Base-by-base conservation (phyloP, 2,888 invertebrate genomes). In the Agrypnus murinus region DNA sequence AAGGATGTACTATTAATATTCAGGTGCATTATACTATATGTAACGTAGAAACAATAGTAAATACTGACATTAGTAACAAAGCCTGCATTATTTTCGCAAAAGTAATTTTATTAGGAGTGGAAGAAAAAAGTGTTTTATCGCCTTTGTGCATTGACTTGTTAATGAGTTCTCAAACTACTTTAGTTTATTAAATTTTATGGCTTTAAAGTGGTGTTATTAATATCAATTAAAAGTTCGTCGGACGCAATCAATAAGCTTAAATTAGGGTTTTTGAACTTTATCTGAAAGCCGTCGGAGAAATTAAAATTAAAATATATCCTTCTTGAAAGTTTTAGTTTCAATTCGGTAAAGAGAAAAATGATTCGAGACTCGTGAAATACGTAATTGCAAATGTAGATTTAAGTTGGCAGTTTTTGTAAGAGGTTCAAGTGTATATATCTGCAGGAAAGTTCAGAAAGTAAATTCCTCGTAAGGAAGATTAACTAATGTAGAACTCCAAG, bases 401-500 rank as follows among this genome's bases (percentile, higher is more conserved):
- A 38, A 62, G 60, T 60, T 55, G 17, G 50, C 48, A 53, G 45
- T 65, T 62, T 60, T 70, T 55, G 32, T 32, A 17, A 25, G 10
- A 65, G 36, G 60, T 53, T 45, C 32, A 60, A 66, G 57, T 66
- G 45, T 59, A 53, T 53, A 46, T 69, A 62, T 71, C 62, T 71
- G 65, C 65, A 55, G 32, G 45, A 71, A 71, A 71, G 70, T 71
- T 71, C 66, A 66, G 60, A 71, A 68, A 67, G 66, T 68, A 67
- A 72, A 72, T 72, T 72, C 64, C 60, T 57, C 40, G 65, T 57
- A 36, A 68, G 72, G 40, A 72, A 72, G 68, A 72, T 72, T 72
- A 72, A 72, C 65, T 72, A 72, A 68, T 68, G 72, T 72, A 65
- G 60, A 72, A 68, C 78, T 80, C 76, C 75, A 76, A 77, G 78